These are phyloP conservation scores for Cancer borealis DNA, from an alignment of 2,888 invertebrate genomes.

Conservation along the genomic window DNA sequence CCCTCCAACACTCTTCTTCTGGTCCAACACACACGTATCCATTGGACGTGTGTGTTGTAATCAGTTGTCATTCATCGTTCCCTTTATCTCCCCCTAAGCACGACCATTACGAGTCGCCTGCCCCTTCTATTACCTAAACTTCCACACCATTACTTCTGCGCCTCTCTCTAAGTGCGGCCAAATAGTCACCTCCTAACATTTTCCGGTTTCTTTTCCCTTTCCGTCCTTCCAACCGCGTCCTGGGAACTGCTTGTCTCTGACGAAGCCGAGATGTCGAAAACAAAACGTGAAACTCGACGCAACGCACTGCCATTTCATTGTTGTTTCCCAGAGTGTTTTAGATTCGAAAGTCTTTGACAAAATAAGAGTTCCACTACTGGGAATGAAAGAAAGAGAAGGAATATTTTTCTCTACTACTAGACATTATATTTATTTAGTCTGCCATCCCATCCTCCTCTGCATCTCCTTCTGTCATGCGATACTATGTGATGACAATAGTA, in stretches of 20 bases:
- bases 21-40: neutral
- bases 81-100: neutral
- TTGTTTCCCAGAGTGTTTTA: too few species aligned
- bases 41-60: neutral
- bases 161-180: neutral
- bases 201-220: neutral
- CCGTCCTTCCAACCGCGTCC: neutral
- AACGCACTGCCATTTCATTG: neutral
- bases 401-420: too few species aligned
- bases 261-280: neutral
- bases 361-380: too few species aligned
- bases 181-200: neutral
- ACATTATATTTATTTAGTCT: too few species aligned
- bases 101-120: neutral
- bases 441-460: too few species aligned
- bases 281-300: neutral
- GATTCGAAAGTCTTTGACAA: too few species aligned
- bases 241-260: neutral
- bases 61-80: conserved; percentile 13
- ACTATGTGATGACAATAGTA: too few species aligned
- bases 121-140: conserved; percentile 20
- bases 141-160: neutral
- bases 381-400: too few species aligned
- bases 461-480: too few species aligned
- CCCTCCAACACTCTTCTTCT: neutral